Conservation (phyloP, 2,797 vertebrate genomes). For the Carduelis carduelis region DNA sequence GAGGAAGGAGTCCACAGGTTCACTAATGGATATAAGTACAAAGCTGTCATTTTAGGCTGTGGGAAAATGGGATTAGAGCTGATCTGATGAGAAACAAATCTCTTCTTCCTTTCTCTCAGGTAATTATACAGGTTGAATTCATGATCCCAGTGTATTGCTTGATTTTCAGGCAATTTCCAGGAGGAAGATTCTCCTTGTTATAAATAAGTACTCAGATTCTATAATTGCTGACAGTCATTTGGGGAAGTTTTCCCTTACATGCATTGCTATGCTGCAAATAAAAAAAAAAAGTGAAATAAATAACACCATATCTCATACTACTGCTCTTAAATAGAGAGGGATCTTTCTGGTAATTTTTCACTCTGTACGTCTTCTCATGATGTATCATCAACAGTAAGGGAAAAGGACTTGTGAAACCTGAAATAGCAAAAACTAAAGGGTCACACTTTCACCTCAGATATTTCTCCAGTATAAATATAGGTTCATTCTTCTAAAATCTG, state of each 20-base stretch:
- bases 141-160: not conserved
- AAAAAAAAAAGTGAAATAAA: not conserved
- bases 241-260: not conserved
- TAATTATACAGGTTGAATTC: not conserved
- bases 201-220: not conserved
- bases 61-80: not conserved
- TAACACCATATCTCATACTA: not conserved
- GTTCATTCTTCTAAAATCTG: not conserved
- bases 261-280: not conserved
- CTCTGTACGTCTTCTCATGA: not conserved
- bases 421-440: not conserved
- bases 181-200: not conserved
- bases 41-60: not conserved
- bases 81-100: not conserved
- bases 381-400: not conserved
- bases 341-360: not conserved
- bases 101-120: not conserved
- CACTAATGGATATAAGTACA: not conserved
- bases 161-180: not conserved
- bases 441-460: not conserved
- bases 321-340: not conserved
- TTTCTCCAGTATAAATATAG: not conserved
- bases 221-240: not conserved
- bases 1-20: not conserved
- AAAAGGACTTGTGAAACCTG: not conserved